Evolutionary conservation across 2,888 invertebrate genomes (phyloP), one percentile per base, ranked within the genome.

Genomic region (Crioceris asparagi): DNA sequence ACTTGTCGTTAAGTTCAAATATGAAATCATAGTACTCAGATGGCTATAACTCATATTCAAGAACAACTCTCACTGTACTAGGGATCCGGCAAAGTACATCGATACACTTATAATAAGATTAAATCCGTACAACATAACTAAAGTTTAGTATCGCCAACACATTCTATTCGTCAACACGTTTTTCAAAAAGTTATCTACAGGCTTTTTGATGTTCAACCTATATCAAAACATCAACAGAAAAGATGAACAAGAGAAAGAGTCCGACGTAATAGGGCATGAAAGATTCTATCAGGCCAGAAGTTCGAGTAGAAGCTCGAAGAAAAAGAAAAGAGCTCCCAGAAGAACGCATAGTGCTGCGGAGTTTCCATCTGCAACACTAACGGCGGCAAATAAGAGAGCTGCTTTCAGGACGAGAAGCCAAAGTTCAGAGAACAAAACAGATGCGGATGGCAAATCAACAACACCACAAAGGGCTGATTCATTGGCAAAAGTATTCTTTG

Each of bases 141-240:
- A n/a, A n/a, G n/a, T n/a, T n/a, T n/a, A n/a, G n/a, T n/a, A n/a
- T n/a, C n/a, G n/a, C n/a, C n/a, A n/a, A n/a, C n/a, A n/a, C n/a
- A n/a, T n/a, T n/a, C n/a, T n/a, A n/a, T n/a, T n/a, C n/a, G n/a
- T n/a, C n/a, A n/a, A n/a, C n/a, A n/a, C n/a, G n/a, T n/a, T n/a
- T n/a, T n/a, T n/a, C n/a, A n/a, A n/a, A n/a, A n/a, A n/a, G n/a
- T n/a, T n/a, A n/a, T n/a, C n/a, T n/a, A n/a, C n/a, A n/a, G n/a
- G n/a, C n/a, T n/a, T n/a, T n/a, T n/a, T n/a, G n/a, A 84, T 85
- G 83, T 85, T 85, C 59, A 84, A 83, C 52, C 64, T 85, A 42
- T 82, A 84, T 53, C 77, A 81, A 52, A 77, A 71, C 45, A 74
- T 82, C 63, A 65, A 77, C 51, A 72, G 73, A 12, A 72, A 70